Percentiles rank a stretch among this genome's conserved stretches.
Evolutionary conservation across 2,888 invertebrate genomes (phyloP).

Genomic region (Monochamus alternatus): DNA sequence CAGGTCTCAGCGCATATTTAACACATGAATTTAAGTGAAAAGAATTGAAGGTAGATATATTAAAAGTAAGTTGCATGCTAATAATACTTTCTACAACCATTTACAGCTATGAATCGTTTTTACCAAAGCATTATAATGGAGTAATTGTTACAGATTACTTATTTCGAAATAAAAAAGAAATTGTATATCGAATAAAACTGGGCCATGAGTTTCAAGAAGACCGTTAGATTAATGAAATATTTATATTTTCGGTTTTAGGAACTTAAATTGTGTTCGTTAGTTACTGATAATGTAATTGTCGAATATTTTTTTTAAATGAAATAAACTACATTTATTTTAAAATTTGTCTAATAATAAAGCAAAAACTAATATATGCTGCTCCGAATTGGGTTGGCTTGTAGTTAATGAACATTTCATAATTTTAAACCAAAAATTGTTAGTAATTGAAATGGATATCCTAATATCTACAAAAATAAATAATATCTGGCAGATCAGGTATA

Average conservation of each 20-base stretch:
- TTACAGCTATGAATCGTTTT: slow-evolving; percentile 7
- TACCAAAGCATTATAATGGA: slow-evolving; percentile 14
- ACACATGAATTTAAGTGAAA: not conserved
- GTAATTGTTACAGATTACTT: slow-evolving; percentile 17
- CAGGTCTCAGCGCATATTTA: not conserved
- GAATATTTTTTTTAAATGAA: slow-evolving; percentile 9
- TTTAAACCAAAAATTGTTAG: too few species aligned
- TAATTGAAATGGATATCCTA: too few species aligned
- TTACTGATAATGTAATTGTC: slow-evolving; percentile 19
- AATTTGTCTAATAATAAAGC: too few species aligned
- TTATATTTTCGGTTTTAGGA: not conserved
- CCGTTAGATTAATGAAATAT: slow-evolving; percentile 15
- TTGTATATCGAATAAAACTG: slow-evolving; percentile 11
- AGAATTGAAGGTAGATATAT: not conserved
- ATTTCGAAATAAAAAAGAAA: slow-evolving; percentile 19
- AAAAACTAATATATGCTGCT: too few species aligned
- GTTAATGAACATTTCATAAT: too few species aligned
- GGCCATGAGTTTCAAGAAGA: slow-evolving; percentile 12
- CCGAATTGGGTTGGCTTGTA: too few species aligned
- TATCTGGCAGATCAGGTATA: too few species aligned
- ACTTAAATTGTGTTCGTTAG: slow-evolving; percentile 17
- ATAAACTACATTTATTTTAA: too few species aligned
- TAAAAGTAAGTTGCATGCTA: not conserved
- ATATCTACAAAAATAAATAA: too few species aligned
- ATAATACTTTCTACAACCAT: slow-evolving; percentile 21